phyloP scores from a whole-genome alignment of 2,888 invertebrate genomes.

The Drepanosiphum platanoidis region DNA sequence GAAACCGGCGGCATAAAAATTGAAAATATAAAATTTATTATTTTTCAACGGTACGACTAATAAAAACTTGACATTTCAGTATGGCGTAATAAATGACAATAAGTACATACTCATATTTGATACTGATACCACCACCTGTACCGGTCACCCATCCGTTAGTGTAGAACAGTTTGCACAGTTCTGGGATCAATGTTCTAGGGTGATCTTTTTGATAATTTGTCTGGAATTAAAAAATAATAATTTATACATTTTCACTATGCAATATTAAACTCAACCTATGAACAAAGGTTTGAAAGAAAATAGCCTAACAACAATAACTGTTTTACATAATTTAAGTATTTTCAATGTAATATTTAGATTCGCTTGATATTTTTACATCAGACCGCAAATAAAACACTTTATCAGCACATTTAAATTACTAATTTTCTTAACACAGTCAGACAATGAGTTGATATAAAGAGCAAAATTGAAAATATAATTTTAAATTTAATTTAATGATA shows the following conservation, averaged over 20 bases:
- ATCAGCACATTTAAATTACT: too few species aligned
- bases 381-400: too few species aligned
- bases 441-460: too few species aligned
- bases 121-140: slow-evolving; percentile 95
- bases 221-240: slow-evolving; percentile 2
- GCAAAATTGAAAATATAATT: too few species aligned
- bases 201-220: slow-evolving; percentile 66
- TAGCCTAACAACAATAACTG: background rate
- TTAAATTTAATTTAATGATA: too few species aligned
- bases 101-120: slow-evolving; percentile 78
- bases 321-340: too few species aligned
- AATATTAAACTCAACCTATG: background rate
- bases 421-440: too few species aligned
- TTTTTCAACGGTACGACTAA: too few species aligned
- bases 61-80: too few species aligned
- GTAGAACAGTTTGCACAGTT: slow-evolving; percentile 90
- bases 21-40: background rate
- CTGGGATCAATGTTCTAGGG: slow-evolving; percentile 86
- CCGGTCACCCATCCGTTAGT: slow-evolving; percentile 95
- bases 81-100: background rate
- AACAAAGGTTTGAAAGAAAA: background rate
- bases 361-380: too few species aligned
- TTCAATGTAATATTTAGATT: too few species aligned
- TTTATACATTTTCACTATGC: too few species aligned
- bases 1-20: background rate